Evolutionary conservation across 2,888 invertebrate genomes (phyloP).

Genomic region (Eueremaeus valkanovi): DNA sequence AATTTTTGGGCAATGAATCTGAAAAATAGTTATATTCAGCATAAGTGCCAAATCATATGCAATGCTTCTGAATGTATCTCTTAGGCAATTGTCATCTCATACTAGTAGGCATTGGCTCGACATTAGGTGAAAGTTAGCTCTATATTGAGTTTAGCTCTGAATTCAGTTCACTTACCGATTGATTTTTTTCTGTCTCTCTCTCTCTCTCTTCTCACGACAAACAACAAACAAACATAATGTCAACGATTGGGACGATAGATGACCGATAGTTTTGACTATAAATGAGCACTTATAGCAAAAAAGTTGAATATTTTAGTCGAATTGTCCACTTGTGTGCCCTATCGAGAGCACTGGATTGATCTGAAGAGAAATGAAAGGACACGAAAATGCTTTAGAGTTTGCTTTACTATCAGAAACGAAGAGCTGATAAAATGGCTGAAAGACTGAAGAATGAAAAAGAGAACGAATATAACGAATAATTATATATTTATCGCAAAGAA

Average conservation of each 20-base stretch:
- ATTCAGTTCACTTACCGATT: background rate
- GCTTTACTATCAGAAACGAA: background rate
- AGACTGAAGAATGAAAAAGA: conserved; percentile 19
- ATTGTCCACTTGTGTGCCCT: conserved; percentile 1
- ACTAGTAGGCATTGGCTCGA: too few species aligned
- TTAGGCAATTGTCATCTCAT: background rate
- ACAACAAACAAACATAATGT: conserved; percentile 12
- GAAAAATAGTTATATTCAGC: background rate
- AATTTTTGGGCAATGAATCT: background rate
- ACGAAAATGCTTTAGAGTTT: conserved; percentile 13
- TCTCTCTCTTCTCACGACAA: background rate
- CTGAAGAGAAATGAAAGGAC: background rate
- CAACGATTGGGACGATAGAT: conserved; percentile 14
- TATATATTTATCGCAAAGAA: conserved; percentile 23
- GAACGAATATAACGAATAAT: conserved; percentile 1
- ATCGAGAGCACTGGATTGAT: background rate
- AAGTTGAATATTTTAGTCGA: background rate
- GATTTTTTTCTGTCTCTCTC: too few species aligned
- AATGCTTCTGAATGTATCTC: background rate
- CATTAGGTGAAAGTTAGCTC: conserved; percentile 25
- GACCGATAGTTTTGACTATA: conserved; percentile 15
- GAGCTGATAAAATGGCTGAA: conserved; percentile 30
- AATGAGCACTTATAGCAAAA: background rate
- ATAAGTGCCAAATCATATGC: background rate
- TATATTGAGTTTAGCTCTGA: background rate